phyloP scores from a whole-genome alignment of 2,113 vertebrate species.

The Enhydra lutris region DNA sequence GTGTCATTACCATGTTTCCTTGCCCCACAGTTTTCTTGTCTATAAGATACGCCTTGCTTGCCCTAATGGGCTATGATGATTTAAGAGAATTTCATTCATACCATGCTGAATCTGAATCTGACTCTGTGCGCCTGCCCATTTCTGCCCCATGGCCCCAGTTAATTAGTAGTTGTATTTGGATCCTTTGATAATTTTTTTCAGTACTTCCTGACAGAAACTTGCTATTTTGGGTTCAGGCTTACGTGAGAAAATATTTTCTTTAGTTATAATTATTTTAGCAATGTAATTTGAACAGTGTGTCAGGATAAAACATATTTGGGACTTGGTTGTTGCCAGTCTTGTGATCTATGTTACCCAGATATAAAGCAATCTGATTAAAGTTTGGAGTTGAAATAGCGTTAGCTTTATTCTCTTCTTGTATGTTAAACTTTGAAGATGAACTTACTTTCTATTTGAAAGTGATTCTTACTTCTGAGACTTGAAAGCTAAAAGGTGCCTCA shows the following conservation, averaged over 20 bases:
- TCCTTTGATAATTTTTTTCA: slow-evolving; percentile 30
- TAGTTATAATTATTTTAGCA: slow-evolving; percentile 46
- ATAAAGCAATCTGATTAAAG: slow-evolving; percentile 44
- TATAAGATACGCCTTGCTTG: background rate
- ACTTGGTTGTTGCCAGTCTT: slow-evolving; percentile 33
- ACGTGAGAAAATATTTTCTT: slow-evolving; percentile 41
- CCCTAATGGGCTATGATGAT: background rate
- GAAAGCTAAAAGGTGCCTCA: slow-evolving; percentile 47
- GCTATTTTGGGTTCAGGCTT: slow-evolving; percentile 13
- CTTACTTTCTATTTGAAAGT: slow-evolving; percentile 52
- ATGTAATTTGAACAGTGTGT: slow-evolving; percentile 56
- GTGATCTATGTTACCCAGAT: slow-evolving; percentile 33
- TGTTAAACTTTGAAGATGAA: slow-evolving; percentile 68
- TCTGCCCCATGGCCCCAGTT: background rate
- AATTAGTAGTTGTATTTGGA: slow-evolving; percentile 37
- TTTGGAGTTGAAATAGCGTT: slow-evolving; percentile 1
- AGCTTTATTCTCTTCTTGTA: slow-evolving; percentile 36
- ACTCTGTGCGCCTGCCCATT: background rate
- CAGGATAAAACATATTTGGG: slow-evolving; percentile 54
- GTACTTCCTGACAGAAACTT: slow-evolving; percentile 41
- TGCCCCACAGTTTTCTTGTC: background rate
- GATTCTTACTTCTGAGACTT: slow-evolving; percentile 46
- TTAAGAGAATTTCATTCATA: background rate
- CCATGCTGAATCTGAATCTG: background rate
- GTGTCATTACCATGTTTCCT: background rate